phyloP scores from a whole-genome alignment of 1,140 invertebrate genomes.

The Rhynchophorus ferrugineus region DNA sequence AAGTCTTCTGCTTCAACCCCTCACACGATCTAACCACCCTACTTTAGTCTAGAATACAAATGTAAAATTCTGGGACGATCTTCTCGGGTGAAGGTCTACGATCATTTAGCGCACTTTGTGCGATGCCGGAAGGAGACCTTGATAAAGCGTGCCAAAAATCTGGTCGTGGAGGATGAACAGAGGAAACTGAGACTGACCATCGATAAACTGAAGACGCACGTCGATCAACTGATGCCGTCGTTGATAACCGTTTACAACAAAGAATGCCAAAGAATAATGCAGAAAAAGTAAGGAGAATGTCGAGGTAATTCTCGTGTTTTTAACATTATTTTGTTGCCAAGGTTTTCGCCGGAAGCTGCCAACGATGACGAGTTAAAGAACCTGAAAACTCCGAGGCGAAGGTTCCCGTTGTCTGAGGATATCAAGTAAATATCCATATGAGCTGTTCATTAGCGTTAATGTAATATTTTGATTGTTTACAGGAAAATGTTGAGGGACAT shows the following conservation, averaged over 20 bases:
- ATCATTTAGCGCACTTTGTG: conserved; percentile 55
- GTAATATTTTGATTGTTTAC: conserved; percentile 16
- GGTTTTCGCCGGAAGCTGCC: conserved; percentile 28
- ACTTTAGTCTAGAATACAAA: conserved; percentile 58
- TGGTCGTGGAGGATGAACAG: conserved; percentile 53
- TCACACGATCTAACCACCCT: too few relatives aligned
- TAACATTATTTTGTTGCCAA: conserved; percentile 9
- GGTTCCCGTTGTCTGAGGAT: conserved; percentile 51
- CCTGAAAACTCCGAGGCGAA: conserved; percentile 46
- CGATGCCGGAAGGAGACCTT: conserved; percentile 62
- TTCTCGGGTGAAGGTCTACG: conserved; percentile 50
- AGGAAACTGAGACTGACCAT: conserved; percentile 43
- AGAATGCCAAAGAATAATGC: conserved; percentile 48
- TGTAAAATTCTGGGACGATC: conserved; percentile 38
- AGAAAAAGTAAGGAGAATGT: conserved; percentile 52
- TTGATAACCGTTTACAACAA: conserved; percentile 50
- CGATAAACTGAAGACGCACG: conserved; percentile 47
- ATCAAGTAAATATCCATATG: conserved; percentile 47
- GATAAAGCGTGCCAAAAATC: conserved; percentile 57
- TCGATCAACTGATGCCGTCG: conserved; percentile 51
- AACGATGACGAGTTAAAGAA: conserved; percentile 40
- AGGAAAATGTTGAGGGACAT: conserved; percentile 37
- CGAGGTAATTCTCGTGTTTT: background rate
- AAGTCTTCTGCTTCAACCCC: conserved; percentile 28
- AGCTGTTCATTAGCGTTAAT: conserved; percentile 6